Conservation (phyloP, 2,113 vertebrate species). For the Podarcis cretensis region DNA sequence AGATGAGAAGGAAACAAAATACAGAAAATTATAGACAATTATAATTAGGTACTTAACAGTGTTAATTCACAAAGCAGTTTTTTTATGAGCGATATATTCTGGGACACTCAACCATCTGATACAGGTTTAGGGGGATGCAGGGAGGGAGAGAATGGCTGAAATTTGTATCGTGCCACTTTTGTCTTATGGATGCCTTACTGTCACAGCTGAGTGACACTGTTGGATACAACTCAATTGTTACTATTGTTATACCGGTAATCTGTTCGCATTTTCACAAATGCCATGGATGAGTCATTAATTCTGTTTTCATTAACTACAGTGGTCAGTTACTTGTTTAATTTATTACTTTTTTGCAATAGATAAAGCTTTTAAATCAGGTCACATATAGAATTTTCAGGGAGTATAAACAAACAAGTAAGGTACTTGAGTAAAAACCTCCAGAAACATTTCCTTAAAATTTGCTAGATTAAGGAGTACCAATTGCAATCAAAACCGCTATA, state of each 20-base stretch:
- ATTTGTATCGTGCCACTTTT: no score
- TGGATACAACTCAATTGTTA: no score
- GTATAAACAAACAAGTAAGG: not conserved
- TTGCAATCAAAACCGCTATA: constrained; percentile 30
- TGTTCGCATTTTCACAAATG: not conserved
- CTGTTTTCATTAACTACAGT: not conserved
- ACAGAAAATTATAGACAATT: no score
- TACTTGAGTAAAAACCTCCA: not conserved
- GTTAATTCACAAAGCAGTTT: no score
- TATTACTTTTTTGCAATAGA: not conserved
- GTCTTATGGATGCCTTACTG: no score
- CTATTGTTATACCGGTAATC: not conserved
- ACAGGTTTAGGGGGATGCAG: no score
- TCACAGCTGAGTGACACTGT: no score
- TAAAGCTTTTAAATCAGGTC: not conserved
- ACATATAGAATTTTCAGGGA: not conserved
- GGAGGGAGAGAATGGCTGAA: no score
- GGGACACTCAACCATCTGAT: no score
- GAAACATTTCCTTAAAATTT: not conserved
- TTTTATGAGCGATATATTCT: no score
- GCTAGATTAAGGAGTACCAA: constrained; percentile 21
- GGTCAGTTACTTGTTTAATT: not conserved
- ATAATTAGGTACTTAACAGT: no score
- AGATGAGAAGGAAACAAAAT: no score
- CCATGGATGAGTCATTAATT: not conserved